Base-by-base conservation (phyloP, 2,113 vertebrate genomes). In the Zootoca vivipara region DNA sequence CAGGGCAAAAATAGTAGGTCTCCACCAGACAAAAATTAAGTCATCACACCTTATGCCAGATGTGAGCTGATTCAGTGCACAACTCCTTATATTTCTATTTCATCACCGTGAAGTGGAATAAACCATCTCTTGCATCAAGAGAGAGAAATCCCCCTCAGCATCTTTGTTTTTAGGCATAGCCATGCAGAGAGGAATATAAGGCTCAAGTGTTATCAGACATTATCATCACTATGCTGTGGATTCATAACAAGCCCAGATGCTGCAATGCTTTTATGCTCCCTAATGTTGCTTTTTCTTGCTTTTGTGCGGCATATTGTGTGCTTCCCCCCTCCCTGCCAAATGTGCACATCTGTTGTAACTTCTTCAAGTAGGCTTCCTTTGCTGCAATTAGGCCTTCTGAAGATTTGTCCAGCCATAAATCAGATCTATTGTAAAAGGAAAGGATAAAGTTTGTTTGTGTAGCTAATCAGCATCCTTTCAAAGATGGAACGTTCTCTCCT, bases 281-380 rank as follows among this genome's bases (percentile, higher is more conserved):
- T 97, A 97, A 96, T 97, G 97, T 94, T 90, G 92, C 93, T 96
- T 97, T 97, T 93, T 95, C 96, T 96, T 96, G 96, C 96, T 97
- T 96, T 89, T 95, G 94, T 96, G 9, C 7, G 26, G 95, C 96
- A 97, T 97, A 96, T 96, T 96, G 95, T 91, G 93, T 93, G 94
- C 96, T 96, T 95, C 95, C 96, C 72, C 26, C 56, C 56, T 64
- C 78, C 28, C 38, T 16, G 94, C 95, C 95, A 94, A 96, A 92
- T 91, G 96, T 96, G 95, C 96, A 96, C 97, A 97, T 97, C 96
- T 97, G 97, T 95, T 96, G 35, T 90, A 87, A 91, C 78, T 95
- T 97, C 95, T 94, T 96, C 92, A 95, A 92, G 85, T 93, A 92
- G 88, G 91, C 85, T 65, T 92, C 91, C 86, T 88, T 58, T 93